phyloP scores from a whole-genome alignment of 2,797 vertebrate species.

The Helicolenus hilgendorfi region DNA sequence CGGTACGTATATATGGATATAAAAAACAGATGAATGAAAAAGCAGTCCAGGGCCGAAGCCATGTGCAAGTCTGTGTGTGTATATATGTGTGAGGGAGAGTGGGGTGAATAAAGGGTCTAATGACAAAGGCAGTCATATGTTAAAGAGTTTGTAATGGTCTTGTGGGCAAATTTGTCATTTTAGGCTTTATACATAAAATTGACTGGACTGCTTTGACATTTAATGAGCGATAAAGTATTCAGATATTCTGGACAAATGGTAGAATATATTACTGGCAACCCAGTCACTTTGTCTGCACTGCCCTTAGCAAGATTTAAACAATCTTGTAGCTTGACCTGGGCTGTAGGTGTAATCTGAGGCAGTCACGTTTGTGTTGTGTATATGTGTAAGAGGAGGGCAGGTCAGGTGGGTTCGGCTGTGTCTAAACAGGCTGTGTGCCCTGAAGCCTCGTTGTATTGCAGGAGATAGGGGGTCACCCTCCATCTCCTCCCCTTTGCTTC shows the following conservation, averaged over 20 bases:
- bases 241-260: neutral
- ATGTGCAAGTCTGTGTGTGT: too few species aligned
- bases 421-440: conserved; percentile 64
- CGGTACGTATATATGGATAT: too few species aligned
- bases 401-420: conserved; percentile 51
- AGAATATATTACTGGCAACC: neutral
- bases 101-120: neutral
- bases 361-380: neutral
- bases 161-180: neutral
- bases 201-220: neutral
- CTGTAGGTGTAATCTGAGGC: conserved; percentile 38
- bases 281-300: neutral
- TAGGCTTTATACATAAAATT: neutral
- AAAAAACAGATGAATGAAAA: too few species aligned
- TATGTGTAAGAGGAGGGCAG: conserved; percentile 12
- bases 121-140: neutral
- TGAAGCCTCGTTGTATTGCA: conserved; percentile 41
- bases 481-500: conserved; percentile 30
- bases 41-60: too few species aligned
- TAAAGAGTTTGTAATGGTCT: neutral
- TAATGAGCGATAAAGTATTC: neutral
- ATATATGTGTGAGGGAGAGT: too few species aligned
- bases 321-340: conserved; percentile 2
- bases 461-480: conserved; percentile 39
- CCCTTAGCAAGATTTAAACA: conserved; percentile 17